Conservation (phyloP, 1,140 invertebrate genomes). For the Drosophila bocqueti region DNA sequence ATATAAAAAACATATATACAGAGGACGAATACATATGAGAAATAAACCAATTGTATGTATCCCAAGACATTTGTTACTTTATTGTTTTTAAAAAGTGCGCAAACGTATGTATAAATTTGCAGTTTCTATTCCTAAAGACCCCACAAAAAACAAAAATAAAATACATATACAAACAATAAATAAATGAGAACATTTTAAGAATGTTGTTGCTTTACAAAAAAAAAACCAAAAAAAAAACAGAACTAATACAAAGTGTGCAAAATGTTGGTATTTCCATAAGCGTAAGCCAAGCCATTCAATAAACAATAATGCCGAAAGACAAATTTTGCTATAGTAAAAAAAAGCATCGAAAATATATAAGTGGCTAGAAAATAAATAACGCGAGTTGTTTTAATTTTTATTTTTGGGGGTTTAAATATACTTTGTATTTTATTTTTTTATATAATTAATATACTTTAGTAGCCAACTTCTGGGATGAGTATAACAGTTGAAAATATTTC, state of each 20-base stretch:
- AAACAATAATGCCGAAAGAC: conserved; percentile 52
- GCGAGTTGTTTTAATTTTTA: conserved; percentile 9
- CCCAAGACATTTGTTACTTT: conserved; percentile 70
- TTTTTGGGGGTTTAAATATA: not conserved
- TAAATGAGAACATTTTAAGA: conserved; percentile 47
- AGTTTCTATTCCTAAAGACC: conserved; percentile 54
- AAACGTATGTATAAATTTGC: conserved; percentile 60
- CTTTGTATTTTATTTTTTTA: not conserved
- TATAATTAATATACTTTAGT: not conserved
- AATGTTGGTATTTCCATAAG: conserved; percentile 41
- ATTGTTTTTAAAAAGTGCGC: conserved; percentile 61
- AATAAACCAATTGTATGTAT: conserved; percentile 60
- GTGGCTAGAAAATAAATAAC: conserved; percentile 37
- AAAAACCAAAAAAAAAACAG: conserved; percentile 12
- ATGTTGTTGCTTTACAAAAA: conserved; percentile 61
- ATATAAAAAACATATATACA: conserved; percentile 46
- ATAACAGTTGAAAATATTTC: not conserved
- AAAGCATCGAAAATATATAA: conserved; percentile 64
- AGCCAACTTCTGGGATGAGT: not conserved
- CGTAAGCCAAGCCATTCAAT: conserved; percentile 43
- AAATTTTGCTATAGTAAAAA: conserved; percentile 52
- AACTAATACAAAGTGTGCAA: conserved; percentile 41
- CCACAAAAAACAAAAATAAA: not conserved
- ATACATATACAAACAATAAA: conserved; percentile 50
- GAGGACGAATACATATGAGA: conserved; percentile 40